These are phyloP conservation scores for Drosophila rufa DNA, from an alignment of 1,140 invertebrate genomes.

Conservation along the genomic window DNA sequence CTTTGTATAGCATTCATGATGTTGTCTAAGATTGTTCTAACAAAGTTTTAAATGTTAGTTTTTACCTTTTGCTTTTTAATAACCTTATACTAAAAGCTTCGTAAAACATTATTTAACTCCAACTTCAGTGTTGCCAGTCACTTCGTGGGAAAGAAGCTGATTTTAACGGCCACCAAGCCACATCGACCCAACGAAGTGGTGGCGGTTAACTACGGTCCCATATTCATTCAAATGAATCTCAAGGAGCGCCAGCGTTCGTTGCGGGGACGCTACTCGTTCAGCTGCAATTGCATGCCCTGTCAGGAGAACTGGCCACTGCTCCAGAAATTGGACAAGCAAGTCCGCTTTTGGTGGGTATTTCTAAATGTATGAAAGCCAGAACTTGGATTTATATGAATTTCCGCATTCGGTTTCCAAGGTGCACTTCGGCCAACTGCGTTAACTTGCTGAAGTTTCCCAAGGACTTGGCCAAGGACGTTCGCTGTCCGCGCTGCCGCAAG, in stretches of 20 bases:
- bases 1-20: too few relatives aligned
- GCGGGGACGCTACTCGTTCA: slow-evolving; percentile 92
- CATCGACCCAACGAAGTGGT: slow-evolving; percentile 89
- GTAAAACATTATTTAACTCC: not conserved
- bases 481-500: slow-evolving; percentile 87
- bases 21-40: too few relatives aligned
- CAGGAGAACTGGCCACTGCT: slow-evolving; percentile 91
- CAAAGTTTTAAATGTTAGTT: not conserved
- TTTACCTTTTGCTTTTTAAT: not conserved
- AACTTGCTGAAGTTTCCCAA: slow-evolving; percentile 86
- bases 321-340: slow-evolving; percentile 87
- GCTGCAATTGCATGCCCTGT: slow-evolving; percentile 91
- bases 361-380: not conserved
- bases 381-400: not conserved
- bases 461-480: slow-evolving; percentile 77
- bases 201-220: slow-evolving; percentile 94
- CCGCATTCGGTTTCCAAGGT: slow-evolving; percentile 84
- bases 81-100: too few relatives aligned
- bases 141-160: slow-evolving; percentile 90
- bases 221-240: slow-evolving; percentile 89
- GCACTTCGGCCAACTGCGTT: slow-evolving; percentile 86
- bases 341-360: slow-evolving; percentile 73
- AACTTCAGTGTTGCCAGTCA: slow-evolving; percentile 89
- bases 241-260: slow-evolving; percentile 89
- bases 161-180: slow-evolving; percentile 89